Percentiles rank a stretch among this genome's conserved stretches.
phyloP scores from a whole-genome alignment of 2,888 invertebrate genomes.

The Bimastos eiseni region DNA sequence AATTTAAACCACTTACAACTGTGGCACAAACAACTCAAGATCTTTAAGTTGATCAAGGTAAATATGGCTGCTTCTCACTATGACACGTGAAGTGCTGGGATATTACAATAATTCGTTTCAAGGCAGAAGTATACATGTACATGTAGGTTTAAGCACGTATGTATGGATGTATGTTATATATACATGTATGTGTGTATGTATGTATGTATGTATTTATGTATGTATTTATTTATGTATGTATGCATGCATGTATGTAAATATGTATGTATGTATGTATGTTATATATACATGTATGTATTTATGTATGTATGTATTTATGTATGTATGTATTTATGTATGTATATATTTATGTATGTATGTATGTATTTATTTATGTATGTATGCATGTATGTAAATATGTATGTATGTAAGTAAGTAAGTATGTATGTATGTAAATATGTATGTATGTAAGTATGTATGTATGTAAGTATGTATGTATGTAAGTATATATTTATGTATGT shows the following conservation, averaged over 20 bases:
- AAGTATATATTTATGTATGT: no score
- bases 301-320: no score
- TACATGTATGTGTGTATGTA: no score
- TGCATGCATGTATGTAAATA: slow-evolving; percentile 16
- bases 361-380: background rate
- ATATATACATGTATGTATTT: background rate
- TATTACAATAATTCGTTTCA: background rate
- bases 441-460: slow-evolving; percentile 27
- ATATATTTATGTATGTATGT: background rate
- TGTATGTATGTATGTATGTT: background rate
- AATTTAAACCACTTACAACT: no score
- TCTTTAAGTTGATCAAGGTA: background rate
- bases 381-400: slow-evolving; percentile 17
- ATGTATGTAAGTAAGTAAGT: background rate
- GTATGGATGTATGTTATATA: no score
- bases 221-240: background rate
- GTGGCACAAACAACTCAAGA: background rate
- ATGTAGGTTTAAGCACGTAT: no score
- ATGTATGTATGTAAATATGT: background rate
- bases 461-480: slow-evolving; percentile 15
- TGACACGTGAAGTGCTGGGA: background rate
- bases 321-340: no score
- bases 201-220: background rate
- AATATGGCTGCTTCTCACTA: background rate
- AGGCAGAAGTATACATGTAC: background rate